Conservation (phyloP, 2,113 vertebrate genomes). For the Danio rerio region GRCz12tu NC_133189.1:36923501-36924000, state of each 20-base stretch:
- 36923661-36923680: conserved; percentile 44
- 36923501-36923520: too few species aligned
- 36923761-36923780: conserved; percentile 65
- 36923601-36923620: too few species aligned
- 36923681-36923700: conserved; percentile 32
- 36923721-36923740: conserved; percentile 65
- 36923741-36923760: conserved; percentile 66
- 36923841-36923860: background rate
- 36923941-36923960: too few species aligned
- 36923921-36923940: too few species aligned
- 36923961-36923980: too few species aligned
- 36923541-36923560: too few species aligned
- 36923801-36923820: background rate
- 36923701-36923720: conserved; percentile 47
- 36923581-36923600: too few species aligned
- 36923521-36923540: too few species aligned
- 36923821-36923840: background rate
- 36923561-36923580: too few species aligned
- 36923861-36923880: conserved; percentile 20
- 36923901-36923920: conserved; percentile 2
- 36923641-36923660: conserved; percentile 35
- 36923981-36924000: too few species aligned
- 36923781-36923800: conserved; percentile 66
- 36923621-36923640: conserved; percentile 38
- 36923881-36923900: conserved; percentile 27